Evolutionary conservation across 2,888 invertebrate species (phyloP).

Genomic region (Caenorhabditis virilis): DNA sequence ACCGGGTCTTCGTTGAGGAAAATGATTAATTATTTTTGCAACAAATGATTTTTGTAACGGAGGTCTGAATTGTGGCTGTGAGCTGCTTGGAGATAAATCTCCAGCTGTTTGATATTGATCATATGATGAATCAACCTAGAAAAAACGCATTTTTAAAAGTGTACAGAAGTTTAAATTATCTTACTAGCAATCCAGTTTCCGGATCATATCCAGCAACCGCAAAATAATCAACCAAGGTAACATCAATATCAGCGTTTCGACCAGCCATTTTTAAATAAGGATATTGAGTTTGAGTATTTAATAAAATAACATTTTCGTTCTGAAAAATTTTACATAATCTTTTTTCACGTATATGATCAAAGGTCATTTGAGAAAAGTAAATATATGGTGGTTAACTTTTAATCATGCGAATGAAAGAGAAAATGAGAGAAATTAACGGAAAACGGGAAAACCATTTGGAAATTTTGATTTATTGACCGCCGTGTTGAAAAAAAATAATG

Average conservation of each 20-base stretch:
- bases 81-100: slow-evolving; percentile 26
- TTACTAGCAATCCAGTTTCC: slow-evolving; percentile 57
- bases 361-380: too few relatives aligned
- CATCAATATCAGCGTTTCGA: slow-evolving; percentile 31
- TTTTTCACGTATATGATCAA: too few relatives aligned
- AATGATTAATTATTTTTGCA: slow-evolving; percentile 89
- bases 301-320: background rate
- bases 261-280: background rate
- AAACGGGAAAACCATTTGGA: too few relatives aligned
- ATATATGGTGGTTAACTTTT: too few relatives aligned
- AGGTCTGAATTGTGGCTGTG: slow-evolving; percentile 71
- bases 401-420: too few relatives aligned
- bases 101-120: slow-evolving; percentile 41
- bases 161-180: slow-evolving; percentile 10
- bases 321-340: too few relatives aligned
- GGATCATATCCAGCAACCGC: slow-evolving; percentile 64
- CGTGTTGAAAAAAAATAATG: too few relatives aligned
- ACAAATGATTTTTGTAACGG: slow-evolving; percentile 93
- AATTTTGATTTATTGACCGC: too few relatives aligned
- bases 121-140: slow-evolving; percentile 52
- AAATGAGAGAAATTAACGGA: too few relatives aligned
- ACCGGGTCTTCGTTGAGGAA: slow-evolving; percentile 84
- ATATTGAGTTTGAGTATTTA: background rate
- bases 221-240: slow-evolving; percentile 66
- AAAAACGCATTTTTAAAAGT: background rate